Evolutionary conservation across 2,888 invertebrate genomes (phyloP).

Genomic region (Archips crataeganus): DNA sequence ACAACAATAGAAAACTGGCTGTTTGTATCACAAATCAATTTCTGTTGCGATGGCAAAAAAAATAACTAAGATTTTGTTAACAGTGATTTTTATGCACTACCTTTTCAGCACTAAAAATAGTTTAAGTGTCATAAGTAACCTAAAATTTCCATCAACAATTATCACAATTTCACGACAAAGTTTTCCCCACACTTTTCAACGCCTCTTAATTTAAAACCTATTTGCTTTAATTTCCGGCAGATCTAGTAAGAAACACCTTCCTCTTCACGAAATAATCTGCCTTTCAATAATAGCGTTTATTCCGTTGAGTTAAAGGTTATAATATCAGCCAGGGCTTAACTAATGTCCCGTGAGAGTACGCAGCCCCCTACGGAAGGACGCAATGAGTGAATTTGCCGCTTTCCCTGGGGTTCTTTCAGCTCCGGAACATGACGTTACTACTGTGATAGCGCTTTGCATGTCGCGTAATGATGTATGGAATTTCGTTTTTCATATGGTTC

Average conservation of each 20-base stretch:
- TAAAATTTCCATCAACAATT: too few species aligned
- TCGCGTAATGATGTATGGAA: neutral
- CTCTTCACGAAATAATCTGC: neutral
- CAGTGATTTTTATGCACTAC: too few species aligned
- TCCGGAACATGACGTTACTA: neutral
- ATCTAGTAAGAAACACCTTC: constrained; percentile 17
- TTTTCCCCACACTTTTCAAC: neutral
- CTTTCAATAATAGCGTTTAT: constrained; percentile 8
- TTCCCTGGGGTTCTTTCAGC: constrained; percentile 49
- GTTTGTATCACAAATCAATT: too few species aligned
- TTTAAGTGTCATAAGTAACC: too few species aligned
- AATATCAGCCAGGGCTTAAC: neutral
- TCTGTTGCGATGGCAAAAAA: too few species aligned
- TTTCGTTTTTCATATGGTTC: too few species aligned
- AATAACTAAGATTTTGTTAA: too few species aligned
- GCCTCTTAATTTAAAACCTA: constrained; percentile 13
- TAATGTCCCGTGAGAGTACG: constrained; percentile 33
- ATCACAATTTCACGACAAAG: too few species aligned
- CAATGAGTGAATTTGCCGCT: constrained; percentile 56
- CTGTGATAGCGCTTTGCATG: neutral
- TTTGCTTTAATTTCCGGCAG: constrained; percentile 24
- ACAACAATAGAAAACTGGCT: too few species aligned
- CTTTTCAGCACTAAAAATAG: too few species aligned
- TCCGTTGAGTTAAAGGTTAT: neutral
- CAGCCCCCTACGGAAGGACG: constrained; percentile 66